phyloP scores from a whole-genome alignment of 2,888 invertebrate genomes.

The Drosophila stalkeri region DNA sequence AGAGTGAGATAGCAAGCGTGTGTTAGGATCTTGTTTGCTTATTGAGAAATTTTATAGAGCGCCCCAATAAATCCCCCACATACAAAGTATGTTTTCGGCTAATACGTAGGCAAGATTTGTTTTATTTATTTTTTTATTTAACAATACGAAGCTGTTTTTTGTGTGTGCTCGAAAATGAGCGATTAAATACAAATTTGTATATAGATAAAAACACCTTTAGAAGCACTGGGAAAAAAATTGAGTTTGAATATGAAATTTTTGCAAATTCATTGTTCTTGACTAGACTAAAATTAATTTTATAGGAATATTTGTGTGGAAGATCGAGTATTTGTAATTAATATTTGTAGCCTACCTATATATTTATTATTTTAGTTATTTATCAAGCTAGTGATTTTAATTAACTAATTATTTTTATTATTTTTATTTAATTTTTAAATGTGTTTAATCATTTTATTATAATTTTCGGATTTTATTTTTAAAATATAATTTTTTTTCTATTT shows the following conservation, averaged over 20 bases:
- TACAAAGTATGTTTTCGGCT: conserved; percentile 42
- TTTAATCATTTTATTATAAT: too few species aligned
- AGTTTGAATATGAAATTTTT: not conserved
- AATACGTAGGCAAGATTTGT: conserved; percentile 53
- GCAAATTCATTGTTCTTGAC: not conserved
- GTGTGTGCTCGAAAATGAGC: conserved; percentile 61
- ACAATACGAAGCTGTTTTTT: conserved; percentile 29
- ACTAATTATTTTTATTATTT: too few species aligned
- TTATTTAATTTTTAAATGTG: too few species aligned
- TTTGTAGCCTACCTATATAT: too few species aligned
- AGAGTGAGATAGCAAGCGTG: conserved; percentile 24
- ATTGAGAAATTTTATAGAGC: conserved; percentile 68
- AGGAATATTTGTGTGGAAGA: not conserved
- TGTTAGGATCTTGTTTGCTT: conserved; percentile 64
- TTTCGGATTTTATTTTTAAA: too few species aligned
- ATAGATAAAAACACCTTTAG: conserved; percentile 34
- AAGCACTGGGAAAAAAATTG: conserved; percentile 51
- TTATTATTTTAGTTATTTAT: too few species aligned
- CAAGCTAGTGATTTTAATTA: too few species aligned
- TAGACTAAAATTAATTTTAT: not conserved
- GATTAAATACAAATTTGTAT: conserved; percentile 64
- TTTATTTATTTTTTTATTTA: conserved; percentile 2
- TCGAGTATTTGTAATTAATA: too few species aligned
- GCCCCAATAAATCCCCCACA: conserved; percentile 52
- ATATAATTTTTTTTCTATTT: too few species aligned